Evolutionary conservation across 1,140 invertebrate species (phyloP).

Genomic region (Melitaea cinxia): DNA sequence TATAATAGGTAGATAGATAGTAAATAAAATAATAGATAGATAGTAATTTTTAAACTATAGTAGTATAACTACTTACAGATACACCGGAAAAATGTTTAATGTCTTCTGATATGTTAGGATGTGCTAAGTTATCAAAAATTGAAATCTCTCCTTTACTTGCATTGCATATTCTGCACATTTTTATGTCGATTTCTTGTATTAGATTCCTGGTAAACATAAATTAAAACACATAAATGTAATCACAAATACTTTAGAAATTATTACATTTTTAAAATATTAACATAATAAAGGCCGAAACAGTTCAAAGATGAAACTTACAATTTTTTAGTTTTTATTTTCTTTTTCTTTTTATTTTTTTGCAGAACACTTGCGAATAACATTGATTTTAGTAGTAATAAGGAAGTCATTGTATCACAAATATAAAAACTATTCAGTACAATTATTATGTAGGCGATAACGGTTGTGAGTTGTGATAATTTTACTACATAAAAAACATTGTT

Average conservation of each 20-base stretch:
- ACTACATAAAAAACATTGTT: neutral
- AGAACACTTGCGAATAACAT: slow-evolving; percentile 63
- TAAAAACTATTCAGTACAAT: neutral
- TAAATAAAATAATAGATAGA: no score
- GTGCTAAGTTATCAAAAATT: slow-evolving; percentile 61
- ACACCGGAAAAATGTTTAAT: slow-evolving; percentile 65
- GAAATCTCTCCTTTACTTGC: slow-evolving; percentile 56
- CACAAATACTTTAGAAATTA: no score
- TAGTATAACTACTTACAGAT: slow-evolving; percentile 63
- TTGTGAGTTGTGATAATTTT: neutral
- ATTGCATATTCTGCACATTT: slow-evolving; percentile 64
- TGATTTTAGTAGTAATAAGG: slow-evolving; percentile 64
- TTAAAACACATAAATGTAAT: slow-evolving; percentile 3
- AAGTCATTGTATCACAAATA: slow-evolving; percentile 50
- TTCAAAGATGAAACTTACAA: slow-evolving; percentile 37
- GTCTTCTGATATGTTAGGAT: slow-evolving; percentile 64
- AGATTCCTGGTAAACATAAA: slow-evolving; percentile 31
- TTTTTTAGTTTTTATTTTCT: slow-evolving; percentile 53
- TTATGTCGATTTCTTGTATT: slow-evolving; percentile 32
- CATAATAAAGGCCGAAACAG: neutral
- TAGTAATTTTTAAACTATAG: no score
- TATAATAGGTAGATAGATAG: no score
- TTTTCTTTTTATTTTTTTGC: slow-evolving; percentile 59
- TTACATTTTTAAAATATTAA: neutral
- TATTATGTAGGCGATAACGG: neutral